Conservation (phyloP, 1,140 invertebrate species). For the Galleria mellonella region DNA sequence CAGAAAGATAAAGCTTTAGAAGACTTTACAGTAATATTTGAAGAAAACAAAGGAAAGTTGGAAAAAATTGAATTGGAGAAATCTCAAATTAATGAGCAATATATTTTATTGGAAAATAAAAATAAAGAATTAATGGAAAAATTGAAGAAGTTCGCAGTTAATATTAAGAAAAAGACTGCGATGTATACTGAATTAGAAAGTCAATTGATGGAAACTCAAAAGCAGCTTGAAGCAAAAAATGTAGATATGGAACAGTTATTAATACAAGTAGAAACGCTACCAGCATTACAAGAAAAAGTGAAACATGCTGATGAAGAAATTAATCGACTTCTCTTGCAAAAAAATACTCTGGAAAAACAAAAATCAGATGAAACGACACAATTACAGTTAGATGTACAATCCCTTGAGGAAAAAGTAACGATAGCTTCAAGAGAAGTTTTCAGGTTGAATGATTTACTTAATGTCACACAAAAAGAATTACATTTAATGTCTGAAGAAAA, state of each 20-base stretch:
- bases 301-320: slow-evolving; percentile 52
- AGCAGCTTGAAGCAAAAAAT: slow-evolving; percentile 52
- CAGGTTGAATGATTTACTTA: slow-evolving; percentile 29
- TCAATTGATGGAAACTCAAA: slow-evolving; percentile 59
- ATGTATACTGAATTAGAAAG: slow-evolving; percentile 79
- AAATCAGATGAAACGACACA: slow-evolving; percentile 26
- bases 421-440: slow-evolving; percentile 25
- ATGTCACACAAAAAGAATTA: slow-evolving; percentile 37
- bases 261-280: slow-evolving; percentile 46
- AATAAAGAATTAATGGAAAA: slow-evolving; percentile 80
- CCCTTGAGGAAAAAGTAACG: slow-evolving; percentile 32
- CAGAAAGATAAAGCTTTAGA: slow-evolving; percentile 40
- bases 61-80: slow-evolving; percentile 32
- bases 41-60: slow-evolving; percentile 39
- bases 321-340: slow-evolving; percentile 34
- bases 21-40: slow-evolving; percentile 45
- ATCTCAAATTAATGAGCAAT: slow-evolving; percentile 37
- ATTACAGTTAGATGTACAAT: slow-evolving; percentile 32
- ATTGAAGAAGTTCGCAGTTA: slow-evolving; percentile 84
- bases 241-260: slow-evolving; percentile 40
- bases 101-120: slow-evolving; percentile 45
- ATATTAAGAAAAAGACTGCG: slow-evolving; percentile 81
- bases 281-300: slow-evolving; percentile 51
- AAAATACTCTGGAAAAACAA: slow-evolving; percentile 32
- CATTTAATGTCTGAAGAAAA: slow-evolving; percentile 44